Conservation (phyloP, 2,888 invertebrate species). For the Lithodes maja region DNA sequence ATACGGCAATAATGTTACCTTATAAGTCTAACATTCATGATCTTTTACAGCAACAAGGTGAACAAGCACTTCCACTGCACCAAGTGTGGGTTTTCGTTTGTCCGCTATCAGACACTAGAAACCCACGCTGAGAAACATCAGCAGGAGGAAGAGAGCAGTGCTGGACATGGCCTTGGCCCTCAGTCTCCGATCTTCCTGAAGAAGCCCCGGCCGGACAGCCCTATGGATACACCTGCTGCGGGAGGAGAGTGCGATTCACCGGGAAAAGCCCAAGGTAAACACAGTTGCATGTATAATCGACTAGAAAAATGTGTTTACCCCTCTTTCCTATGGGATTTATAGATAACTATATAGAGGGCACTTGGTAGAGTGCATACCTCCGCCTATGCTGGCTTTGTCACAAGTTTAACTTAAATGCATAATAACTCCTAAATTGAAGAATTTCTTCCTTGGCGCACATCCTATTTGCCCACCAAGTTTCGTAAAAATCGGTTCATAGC, state of each 20-base stretch:
- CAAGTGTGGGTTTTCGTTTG: slow-evolving; percentile 84
- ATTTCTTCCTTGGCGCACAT: too few relatives aligned
- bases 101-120: slow-evolving; percentile 84
- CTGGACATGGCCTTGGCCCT: slow-evolving; percentile 60
- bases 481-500: too few relatives aligned
- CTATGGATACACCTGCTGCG: slow-evolving; percentile 62
- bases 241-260: slow-evolving; percentile 46
- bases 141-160: slow-evolving; percentile 63
- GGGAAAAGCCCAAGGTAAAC: slow-evolving; percentile 66
- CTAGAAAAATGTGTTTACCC: too few relatives aligned
- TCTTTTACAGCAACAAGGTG: slow-evolving; percentile 79
- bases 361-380: too few relatives aligned
- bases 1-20: too few relatives aligned
- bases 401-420: too few relatives aligned
- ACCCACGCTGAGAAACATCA: slow-evolving; percentile 83
- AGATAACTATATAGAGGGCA: too few relatives aligned
- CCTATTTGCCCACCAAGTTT: too few relatives aligned
- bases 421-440: too few relatives aligned
- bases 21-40: background rate
- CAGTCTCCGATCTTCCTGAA: slow-evolving; percentile 67
- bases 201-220: slow-evolving; percentile 66
- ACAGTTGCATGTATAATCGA: too few relatives aligned
- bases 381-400: too few relatives aligned
- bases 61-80: slow-evolving; percentile 86
- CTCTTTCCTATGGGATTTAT: too few relatives aligned